These are phyloP conservation scores for Cephalopholis sonnerati DNA, from an alignment of 2,113 vertebrate genomes.

Conservation along the genomic window DNA sequence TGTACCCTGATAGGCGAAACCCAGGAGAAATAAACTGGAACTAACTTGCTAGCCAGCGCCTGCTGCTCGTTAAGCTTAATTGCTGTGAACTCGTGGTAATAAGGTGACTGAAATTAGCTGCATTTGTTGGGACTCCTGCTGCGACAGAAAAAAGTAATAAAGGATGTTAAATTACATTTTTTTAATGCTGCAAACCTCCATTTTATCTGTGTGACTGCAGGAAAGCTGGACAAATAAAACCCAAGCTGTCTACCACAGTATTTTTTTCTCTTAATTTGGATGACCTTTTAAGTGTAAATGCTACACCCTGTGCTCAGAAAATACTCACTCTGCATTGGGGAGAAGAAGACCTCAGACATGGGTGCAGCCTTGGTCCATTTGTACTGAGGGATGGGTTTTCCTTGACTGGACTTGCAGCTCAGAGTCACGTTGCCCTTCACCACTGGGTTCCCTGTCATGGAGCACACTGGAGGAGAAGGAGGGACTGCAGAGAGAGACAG, in stretches of 20 bases:
- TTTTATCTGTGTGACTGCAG: not conserved
- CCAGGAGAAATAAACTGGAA: no score
- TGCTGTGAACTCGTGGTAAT: not conserved
- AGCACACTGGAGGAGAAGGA: slow-evolving; percentile 89
- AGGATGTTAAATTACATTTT: not conserved
- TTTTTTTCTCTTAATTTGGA: not conserved
- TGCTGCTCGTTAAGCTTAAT: slow-evolving; percentile 5
- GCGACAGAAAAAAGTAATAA: not conserved
- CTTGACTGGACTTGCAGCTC: slow-evolving; percentile 88
- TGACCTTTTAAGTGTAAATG: no score
- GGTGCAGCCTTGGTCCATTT: slow-evolving; percentile 88
- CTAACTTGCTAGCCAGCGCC: not conserved
- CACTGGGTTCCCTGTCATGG: slow-evolving; percentile 81
- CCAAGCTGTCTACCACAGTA: no score
- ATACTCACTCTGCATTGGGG: slow-evolving; percentile 87
- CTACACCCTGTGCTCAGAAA: not conserved
- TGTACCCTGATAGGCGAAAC: not conserved
- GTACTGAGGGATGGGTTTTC: slow-evolving; percentile 90
- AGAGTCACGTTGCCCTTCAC: slow-evolving; percentile 90
- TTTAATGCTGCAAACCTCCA: not conserved
- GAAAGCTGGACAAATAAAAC: not conserved
- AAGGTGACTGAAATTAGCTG: not conserved
- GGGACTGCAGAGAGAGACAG: slow-evolving; percentile 84
- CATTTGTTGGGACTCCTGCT: not conserved
- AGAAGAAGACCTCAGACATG: slow-evolving; percentile 85